These are phyloP conservation scores for Brenthis hecate DNA, from an alignment of 2,888 invertebrate species.

Conservation along the genomic window DNA sequence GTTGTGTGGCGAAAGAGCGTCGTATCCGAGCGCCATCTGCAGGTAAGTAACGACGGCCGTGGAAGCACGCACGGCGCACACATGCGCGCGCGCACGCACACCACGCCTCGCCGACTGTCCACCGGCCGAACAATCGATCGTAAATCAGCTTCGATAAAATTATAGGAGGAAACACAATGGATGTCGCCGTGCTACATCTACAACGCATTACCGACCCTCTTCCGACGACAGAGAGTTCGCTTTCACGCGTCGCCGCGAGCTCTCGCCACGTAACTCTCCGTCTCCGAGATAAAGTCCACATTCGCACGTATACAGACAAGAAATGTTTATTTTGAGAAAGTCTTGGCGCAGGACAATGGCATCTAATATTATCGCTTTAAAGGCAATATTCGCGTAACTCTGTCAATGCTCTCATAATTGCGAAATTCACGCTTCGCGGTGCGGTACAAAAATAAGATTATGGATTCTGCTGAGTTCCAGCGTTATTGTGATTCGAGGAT, in stretches of 20 bases:
- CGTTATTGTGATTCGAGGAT: conserved; percentile 83
- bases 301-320: conserved; percentile 78
- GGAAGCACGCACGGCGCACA: conserved; percentile 55
- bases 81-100: conserved; percentile 71
- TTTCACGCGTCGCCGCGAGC: conserved; percentile 66
- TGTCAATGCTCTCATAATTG: conserved; percentile 69
- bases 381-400: conserved; percentile 58
- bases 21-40: conserved; percentile 69
- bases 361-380: conserved; percentile 53
- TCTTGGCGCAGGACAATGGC: conserved; percentile 54
- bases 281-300: conserved; percentile 78
- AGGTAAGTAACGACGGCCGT: conserved; percentile 61
- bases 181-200: conserved; percentile 66
- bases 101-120: conserved; percentile 70
- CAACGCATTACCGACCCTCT: conserved; percentile 70
- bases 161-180: conserved; percentile 82
- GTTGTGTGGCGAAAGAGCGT: conserved; percentile 63
- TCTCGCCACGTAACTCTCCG: conserved; percentile 61
- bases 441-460: conserved; percentile 83
- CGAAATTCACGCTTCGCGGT: conserved; percentile 81
- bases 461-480: conserved; percentile 81
- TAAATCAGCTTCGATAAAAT: conserved; percentile 83
- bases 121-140: conserved; percentile 80
- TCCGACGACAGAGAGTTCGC: conserved; percentile 68
- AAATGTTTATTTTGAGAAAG: conserved; percentile 79